These are phyloP conservation scores for Scophthalmus maximus DNA, from an alignment of 2,113 vertebrate species.

Conservation along the genomic window DNA sequence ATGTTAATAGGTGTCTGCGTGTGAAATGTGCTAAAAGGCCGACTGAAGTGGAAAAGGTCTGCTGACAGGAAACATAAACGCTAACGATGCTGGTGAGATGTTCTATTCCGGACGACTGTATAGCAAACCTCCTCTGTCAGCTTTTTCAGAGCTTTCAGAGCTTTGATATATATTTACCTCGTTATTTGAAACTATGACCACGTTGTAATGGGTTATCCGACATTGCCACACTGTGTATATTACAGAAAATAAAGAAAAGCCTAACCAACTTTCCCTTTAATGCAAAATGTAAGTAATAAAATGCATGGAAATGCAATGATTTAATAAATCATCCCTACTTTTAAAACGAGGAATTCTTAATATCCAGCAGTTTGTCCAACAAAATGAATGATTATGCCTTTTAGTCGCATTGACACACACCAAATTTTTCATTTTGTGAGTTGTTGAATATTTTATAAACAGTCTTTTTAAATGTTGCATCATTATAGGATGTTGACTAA, in stretches of 20 bases:
- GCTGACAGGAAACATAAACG: neutral
- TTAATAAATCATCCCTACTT: neutral
- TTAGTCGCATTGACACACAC: neutral
- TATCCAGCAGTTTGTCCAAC: neutral
- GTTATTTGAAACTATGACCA: too few relatives aligned
- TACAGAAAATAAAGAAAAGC: too few relatives aligned
- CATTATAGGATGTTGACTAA: slow-evolving; percentile 23
- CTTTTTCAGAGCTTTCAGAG: too few relatives aligned
- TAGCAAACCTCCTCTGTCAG: neutral
- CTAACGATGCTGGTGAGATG: neutral
- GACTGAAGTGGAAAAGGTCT: neutral
- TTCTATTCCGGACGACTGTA: neutral
- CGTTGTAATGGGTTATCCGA: too few relatives aligned
- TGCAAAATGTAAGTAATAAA: too few relatives aligned
- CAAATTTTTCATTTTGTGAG: neutral
- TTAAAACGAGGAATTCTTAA: neutral
- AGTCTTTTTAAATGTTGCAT: slow-evolving; percentile 3
- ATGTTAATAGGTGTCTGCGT: neutral
- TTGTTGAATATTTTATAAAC: slow-evolving; percentile 13
- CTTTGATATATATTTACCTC: too few relatives aligned
- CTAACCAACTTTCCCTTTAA: too few relatives aligned
- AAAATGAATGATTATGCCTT: neutral
- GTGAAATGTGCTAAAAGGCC: neutral
- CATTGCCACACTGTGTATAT: too few relatives aligned
- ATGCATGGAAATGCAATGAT: too few relatives aligned